Conservation (phyloP, 2,888 invertebrate genomes). For the Diadegma fenestrale region DNA sequence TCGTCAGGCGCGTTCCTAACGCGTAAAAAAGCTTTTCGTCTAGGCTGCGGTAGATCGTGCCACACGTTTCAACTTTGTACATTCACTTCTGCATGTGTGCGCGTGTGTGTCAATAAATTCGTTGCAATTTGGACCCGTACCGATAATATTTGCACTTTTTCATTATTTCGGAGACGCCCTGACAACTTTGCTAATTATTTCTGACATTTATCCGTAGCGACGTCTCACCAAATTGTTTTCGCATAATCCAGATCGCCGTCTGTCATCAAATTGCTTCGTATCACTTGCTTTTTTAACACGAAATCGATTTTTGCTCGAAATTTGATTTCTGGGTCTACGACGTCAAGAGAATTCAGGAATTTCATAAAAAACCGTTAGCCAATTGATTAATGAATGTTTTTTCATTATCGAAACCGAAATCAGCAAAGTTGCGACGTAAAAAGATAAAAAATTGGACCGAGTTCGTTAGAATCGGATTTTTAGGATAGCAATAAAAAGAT, state of each 20-base stretch:
- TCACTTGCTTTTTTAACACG: too few species aligned
- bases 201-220: not conserved
- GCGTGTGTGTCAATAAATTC: not conserved
- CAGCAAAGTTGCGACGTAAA: too few species aligned
- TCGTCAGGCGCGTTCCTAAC: conserved; percentile 27
- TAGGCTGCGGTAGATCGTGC: conserved; percentile 58
- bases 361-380: too few species aligned
- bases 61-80: not conserved
- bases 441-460: too few species aligned
- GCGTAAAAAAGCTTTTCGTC: conserved; percentile 47
- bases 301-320: too few species aligned
- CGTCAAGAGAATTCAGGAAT: too few species aligned
- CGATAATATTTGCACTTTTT: not conserved
- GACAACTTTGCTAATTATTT: not conserved
- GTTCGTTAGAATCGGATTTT: not conserved
- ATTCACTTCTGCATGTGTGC: not conserved
- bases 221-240: too few species aligned
- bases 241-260: too few species aligned
- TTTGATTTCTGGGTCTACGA: too few species aligned
- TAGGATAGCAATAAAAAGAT: not conserved
- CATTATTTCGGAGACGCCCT: not conserved
- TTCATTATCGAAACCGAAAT: too few species aligned
- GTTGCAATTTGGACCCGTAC: not conserved
- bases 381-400: too few species aligned
- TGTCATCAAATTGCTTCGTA: too few species aligned